A percentile compares a stretch with the other conserved stretches of the same genome.
Conservation (phyloP, 23 tunicate genomes). For the Ascidia mentula region DNA sequence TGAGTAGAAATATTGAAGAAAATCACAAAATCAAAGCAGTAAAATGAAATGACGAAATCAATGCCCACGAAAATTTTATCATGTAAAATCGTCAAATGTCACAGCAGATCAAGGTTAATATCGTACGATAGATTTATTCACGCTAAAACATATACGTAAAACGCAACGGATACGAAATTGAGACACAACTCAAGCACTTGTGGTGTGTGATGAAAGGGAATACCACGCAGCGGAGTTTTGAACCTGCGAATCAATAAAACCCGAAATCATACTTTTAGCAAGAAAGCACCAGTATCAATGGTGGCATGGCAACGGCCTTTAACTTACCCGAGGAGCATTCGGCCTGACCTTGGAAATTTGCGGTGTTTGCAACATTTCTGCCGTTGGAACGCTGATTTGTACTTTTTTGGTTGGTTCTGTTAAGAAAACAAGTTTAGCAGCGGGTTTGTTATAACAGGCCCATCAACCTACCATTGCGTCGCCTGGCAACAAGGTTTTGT, state of each 20-base stretch:
- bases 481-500: constrained; percentile 60
- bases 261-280: neutral
- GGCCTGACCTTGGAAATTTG: constrained; percentile 19
- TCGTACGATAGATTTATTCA: no score
- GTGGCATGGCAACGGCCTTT: no score
- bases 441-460: no score
- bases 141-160: neutral
- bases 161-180: neutral
- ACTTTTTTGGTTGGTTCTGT: constrained; percentile 31
- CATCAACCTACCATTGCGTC: constrained; percentile 35
- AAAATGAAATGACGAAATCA: no score
- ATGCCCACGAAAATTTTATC: no score
- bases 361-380: constrained; percentile 69
- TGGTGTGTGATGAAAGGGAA: neutral
- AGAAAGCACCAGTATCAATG: neutral
- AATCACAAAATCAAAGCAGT: no score
- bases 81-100: no score
- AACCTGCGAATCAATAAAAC: neutral
- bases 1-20: no score
- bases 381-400: constrained; percentile 64
- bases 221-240: constrained; percentile 12
- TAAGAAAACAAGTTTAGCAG: neutral
- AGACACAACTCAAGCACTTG: neutral
- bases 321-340: neutral
- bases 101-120: no score